These are phyloP conservation scores for Thinocorus orbignyianus DNA, from an alignment of 2,113 vertebrate species.

Conservation along the genomic window DNA sequence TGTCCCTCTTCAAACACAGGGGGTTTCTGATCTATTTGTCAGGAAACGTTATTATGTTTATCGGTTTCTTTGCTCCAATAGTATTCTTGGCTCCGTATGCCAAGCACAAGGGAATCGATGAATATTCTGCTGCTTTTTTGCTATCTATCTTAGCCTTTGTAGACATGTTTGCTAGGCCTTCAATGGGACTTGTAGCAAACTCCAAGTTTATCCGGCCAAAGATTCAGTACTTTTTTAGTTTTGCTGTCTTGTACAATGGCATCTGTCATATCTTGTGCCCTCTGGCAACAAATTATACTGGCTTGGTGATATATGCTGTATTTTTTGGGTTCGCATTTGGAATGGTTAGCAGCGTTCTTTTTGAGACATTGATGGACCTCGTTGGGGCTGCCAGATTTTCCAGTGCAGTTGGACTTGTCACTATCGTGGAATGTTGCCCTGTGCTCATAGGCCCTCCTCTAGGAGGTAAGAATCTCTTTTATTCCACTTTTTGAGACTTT, in stretches of 20 bases:
- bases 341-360: conserved; percentile 94
- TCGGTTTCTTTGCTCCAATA: conserved; percentile 94
- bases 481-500: background rate
- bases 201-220: conserved; percentile 85
- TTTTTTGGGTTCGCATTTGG: conserved; percentile 97
- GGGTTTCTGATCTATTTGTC: conserved; percentile 97
- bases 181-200: conserved; percentile 91
- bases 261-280: conserved; percentile 92
- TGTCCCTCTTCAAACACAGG: conserved; percentile 93
- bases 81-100: conserved; percentile 94
- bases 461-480: conserved; percentile 82
- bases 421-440: conserved; percentile 91
- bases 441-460: conserved; percentile 94
- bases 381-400: conserved; percentile 92
- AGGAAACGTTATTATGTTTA: conserved; percentile 95
- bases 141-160: conserved; percentile 94
- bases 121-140: conserved; percentile 92
- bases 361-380: conserved; percentile 95
- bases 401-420: conserved; percentile 94
- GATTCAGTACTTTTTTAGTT: conserved; percentile 97
- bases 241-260: conserved; percentile 91
- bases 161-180: conserved; percentile 94
- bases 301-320: conserved; percentile 88
- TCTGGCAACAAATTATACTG: conserved; percentile 81
- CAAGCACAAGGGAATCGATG: conserved; percentile 90